Evolutionary conservation across 1,140 invertebrate species (phyloP), one percentile per base, ranked within the genome.

Genomic region (Chymomyza costata): DNA sequence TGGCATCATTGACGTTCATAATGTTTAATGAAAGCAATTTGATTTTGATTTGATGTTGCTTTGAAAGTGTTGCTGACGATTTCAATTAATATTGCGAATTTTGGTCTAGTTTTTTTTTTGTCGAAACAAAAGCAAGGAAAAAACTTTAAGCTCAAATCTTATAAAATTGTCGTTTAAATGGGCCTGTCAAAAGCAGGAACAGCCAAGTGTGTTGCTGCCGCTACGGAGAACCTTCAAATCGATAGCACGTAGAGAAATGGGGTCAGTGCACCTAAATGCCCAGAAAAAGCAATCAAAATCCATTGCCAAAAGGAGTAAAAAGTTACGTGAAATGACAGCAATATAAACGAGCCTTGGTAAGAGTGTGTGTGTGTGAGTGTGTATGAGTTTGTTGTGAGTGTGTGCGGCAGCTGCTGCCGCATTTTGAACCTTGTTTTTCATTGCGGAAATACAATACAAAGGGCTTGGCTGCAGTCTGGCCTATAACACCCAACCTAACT

Each of bases 211-310:
- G 21, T 25, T 5, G 21, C 21, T 8, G 8, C 21, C 8, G 14
- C 17, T 3, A 16, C 34, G 6, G 35, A 30, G 17, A 18, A 13
- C 25, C 54, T 54, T 71, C 73, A 71, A 76, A 76, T 76, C 71
- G 71, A 76, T 76, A 76, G 80, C 66, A 71, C 78, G 71, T 66
- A 71, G 71, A 76, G 8, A 25, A 76, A 76, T 65, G 71, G 71
- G 71, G 71, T 80, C 71, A 78, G 39, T 80, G 71, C 71, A 76
- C 71, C 73, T 73, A 65, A 78, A 59, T 69, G 71, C 41, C 73
- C 62, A 64, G 21, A 5, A 76, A 65, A 78, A 76, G 71, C 71
- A 76, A 76, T 76, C 71, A 76, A 76, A 76, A 76, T 73, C 80
- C 71, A 76, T 66, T 78, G 71, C 71, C 71, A 76, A 76, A 76